Evolutionary conservation across 37 sponge, comb jelly and placozoan genomes (phyloP).

Genomic region (Diacarnus erythraeanus): DNA sequence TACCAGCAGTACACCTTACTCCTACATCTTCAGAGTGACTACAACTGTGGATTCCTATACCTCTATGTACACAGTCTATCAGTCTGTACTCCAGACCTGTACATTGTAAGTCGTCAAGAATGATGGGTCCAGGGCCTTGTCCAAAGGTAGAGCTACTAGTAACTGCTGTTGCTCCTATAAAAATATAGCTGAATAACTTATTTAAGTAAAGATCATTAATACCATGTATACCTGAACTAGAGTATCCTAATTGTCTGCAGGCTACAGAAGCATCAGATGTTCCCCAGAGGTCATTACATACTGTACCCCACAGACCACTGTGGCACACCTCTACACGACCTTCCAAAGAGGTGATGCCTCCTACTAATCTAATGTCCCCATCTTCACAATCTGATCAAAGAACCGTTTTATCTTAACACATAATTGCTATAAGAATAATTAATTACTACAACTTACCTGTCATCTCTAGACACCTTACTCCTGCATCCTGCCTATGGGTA

Average conservation of each 20-base stretch:
- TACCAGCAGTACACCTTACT: constrained; percentile 1
- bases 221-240: background rate
- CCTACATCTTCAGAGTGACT: constrained; percentile 47
- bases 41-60: constrained; percentile 17
- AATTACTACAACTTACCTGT: background rate
- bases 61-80: constrained; percentile 23
- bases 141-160: constrained; percentile 1
- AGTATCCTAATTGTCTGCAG: background rate
- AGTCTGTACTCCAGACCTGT: constrained; percentile 18
- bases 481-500: background rate
- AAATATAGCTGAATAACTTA: background rate
- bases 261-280: background rate
- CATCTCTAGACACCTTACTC: constrained; percentile 50
- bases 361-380: background rate
- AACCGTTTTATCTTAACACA: background rate
- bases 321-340: background rate
- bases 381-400: background rate
- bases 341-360: background rate
- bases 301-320: background rate
- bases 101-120: background rate
- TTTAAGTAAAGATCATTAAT: background rate
- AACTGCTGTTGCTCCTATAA: constrained; percentile 3
- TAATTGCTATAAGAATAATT: background rate
- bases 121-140: background rate
- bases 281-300: background rate